Evolutionary conservation across 2,113 vertebrate genomes (phyloP), one percentile per base, ranked within the genome.

Genomic region (Mustela nigripes): DNA sequence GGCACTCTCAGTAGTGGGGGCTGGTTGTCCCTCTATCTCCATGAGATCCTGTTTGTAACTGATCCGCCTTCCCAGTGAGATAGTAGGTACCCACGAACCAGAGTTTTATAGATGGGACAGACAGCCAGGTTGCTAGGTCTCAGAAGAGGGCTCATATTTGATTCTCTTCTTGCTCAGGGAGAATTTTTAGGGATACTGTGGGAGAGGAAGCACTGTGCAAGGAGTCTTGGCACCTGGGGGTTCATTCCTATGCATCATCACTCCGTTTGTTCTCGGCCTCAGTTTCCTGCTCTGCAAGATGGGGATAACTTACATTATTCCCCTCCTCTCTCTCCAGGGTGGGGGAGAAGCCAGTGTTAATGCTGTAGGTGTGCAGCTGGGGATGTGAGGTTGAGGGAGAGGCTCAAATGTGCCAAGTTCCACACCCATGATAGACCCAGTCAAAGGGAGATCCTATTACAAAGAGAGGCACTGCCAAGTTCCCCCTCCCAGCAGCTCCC

Each of bases 381-480:
- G 85, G 62, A 56, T 42, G 39, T 26, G 88, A 58, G 36, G 42
- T 26, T 10, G 84, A 82, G 60, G 62, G 93, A 89, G 26, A 88
- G 42, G 62, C 58, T 76, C 69, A 69, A 33, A 28, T 1, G 63
- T 65, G 94, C 92, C 89, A 78, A 83, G 95, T 89, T 88, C 94
- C 24, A 81, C 93, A 85, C 33, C 1, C 31, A 85, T 91, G 97
- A 50, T 24, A 53, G 24, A 82, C 58, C 42, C 6, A 0, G 63
- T 89, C 45, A n/a, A 45, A 65, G 63, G 92, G 89, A 93, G 91
- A 89, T 94, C 76, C 53, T 65, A 67, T 92, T 92, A 93, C 67
- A 74, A 65, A 91, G 93, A 81, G 89, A 62, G 67, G 91, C 69
- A 18, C 71, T 79, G 91, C 91, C 93, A 80, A 92, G 83, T 71